Conservation (phyloP, 2,797 vertebrate species). For the Myiotriccus ornatus region DNA sequence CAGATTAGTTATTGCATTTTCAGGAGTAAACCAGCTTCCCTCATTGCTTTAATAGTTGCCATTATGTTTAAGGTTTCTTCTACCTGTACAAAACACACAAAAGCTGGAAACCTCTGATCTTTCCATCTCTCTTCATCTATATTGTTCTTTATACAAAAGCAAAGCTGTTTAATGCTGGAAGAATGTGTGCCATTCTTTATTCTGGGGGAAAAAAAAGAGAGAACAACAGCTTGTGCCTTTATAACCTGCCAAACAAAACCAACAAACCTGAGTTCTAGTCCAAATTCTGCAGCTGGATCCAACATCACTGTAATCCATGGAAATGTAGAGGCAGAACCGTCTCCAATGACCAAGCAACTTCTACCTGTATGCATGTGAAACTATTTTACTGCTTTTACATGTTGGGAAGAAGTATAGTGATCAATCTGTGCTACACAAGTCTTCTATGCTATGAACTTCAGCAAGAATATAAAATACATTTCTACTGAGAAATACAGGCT, state of each 20-base stretch:
- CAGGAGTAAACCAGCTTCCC: neutral
- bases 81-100: neutral
- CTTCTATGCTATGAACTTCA: neutral
- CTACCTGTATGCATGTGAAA: neutral
- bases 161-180: neutral
- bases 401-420: neutral
- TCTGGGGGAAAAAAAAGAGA: neutral
- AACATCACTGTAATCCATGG: neutral
- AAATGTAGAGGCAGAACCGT: neutral
- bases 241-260: constrained; percentile 4
- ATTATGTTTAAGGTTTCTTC: neutral
- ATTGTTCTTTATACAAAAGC: neutral
- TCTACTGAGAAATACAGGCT: neutral
- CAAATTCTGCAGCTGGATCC: constrained; percentile 23
- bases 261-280: neutral
- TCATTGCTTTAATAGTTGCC: neutral
- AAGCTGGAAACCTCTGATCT: neutral
- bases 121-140: neutral
- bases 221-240: neutral
- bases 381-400: neutral
- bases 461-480: neutral
- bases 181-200: neutral
- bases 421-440: neutral
- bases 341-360: neutral
- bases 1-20: neutral